These are phyloP conservation scores for Eupithecia inturbata DNA, from an alignment of 2,888 invertebrate species.

Conservation along the genomic window DNA sequence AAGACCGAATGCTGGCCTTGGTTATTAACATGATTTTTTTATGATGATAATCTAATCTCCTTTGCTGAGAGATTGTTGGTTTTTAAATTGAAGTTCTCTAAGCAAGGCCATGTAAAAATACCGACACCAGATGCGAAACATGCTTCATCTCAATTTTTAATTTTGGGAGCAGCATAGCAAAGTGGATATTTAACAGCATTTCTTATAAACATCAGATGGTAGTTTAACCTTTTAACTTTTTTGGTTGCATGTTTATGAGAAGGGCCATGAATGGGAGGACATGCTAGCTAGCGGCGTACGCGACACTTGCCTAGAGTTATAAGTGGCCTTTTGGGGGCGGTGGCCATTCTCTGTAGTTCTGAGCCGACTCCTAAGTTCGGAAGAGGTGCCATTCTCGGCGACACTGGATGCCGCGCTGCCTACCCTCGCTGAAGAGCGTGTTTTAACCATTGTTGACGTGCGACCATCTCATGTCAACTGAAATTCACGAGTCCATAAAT, in stretches of 20 bases:
- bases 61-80: not conserved
- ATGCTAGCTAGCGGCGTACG: conserved; percentile 89
- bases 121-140: conserved; percentile 40
- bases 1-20: not conserved
- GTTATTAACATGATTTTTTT: not conserved
- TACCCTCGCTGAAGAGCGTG: conserved; percentile 83
- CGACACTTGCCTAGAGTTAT: conserved; percentile 78
- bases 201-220: not conserved
- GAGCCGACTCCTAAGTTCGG: conserved; percentile 78
- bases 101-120: conserved; percentile 6
- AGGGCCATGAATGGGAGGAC: conserved; percentile 38
- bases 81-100: not conserved
- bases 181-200: conserved; percentile 24
- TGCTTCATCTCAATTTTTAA: conserved; percentile 25
- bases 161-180: conserved; percentile 28
- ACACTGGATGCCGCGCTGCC: conserved; percentile 72
- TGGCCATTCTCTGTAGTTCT: conserved; percentile 75
- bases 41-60: not conserved
- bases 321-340: conserved; percentile 71
- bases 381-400: conserved; percentile 76
- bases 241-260: not conserved
- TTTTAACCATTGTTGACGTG: conserved; percentile 84
- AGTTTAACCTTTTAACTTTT: not conserved
- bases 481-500: conserved; percentile 80
- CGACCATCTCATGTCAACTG: conserved; percentile 83